Evolutionary conservation across 2,888 invertebrate genomes (phyloP), one percentile per base, ranked within the genome.

Genomic region (Coenonympha glycerion): DNA sequence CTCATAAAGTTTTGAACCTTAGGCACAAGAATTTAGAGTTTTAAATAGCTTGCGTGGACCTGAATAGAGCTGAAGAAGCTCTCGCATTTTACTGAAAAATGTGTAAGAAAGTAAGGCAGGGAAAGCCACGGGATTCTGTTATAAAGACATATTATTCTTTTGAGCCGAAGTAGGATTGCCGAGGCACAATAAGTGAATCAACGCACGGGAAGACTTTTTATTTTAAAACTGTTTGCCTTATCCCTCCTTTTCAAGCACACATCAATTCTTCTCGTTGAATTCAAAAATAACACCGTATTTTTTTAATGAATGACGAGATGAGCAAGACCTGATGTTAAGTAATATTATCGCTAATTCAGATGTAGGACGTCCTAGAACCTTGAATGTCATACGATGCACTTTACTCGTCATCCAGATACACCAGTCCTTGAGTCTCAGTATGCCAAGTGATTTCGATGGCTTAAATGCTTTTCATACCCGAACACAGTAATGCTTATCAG

Each of bases 61-160:
- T 30, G 51, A 56, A 64, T 62, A 66, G 69, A 73, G 72, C 73
- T 75, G 72, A 74, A 77, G 77, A 71, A 76, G 74, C 76, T 76
- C 71, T 79, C 72, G 76, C 80, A 80, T 84, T 85, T 84, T 73
- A 83, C 79, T 84, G 84, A 81, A 85, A 80, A 83, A 80, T 80
- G 82, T 79, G 79, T 76, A 81, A 76, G 71, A 69, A 44, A 80
- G 79, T 82, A 77, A 79, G 75, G 79, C 80, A 76, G 68, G 77
- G 77, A 83, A 84, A 82, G 82, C 81, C 76, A 68, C 68, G 72
- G 76, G 78, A 80, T 81, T 45, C 76, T 73, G 73, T 78, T 85
- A 86, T 86, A 86, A 85, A 86, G 86, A 86, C 82, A 81, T 85
- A 86, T 86, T 85, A 85, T 85, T 86, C 86, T 84, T 86, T 83